These are phyloP conservation scores for Thamnophis sirtalis DNA, from an alignment of 2,113 vertebrate genomes.

Conservation along the genomic window DNA sequence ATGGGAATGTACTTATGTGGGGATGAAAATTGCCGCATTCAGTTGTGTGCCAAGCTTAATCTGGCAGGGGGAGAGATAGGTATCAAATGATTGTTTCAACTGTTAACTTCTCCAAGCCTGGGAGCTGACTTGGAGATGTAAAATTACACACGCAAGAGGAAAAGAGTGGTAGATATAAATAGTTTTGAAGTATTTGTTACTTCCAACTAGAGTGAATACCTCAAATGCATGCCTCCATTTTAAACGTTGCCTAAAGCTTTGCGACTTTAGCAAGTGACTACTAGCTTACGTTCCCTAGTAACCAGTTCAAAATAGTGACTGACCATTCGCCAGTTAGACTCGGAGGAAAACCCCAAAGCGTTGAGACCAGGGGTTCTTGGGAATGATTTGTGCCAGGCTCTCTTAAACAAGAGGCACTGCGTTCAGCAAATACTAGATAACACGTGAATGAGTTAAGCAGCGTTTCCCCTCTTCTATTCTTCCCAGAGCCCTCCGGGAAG, in stretches of 20 bases:
- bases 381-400: not conserved
- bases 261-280: not conserved
- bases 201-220: not conserved
- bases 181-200: not conserved
- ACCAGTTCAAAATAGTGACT: not conserved
- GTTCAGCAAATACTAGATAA: not conserved
- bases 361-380: not conserved
- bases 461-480: not conserved
- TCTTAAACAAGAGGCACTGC: not conserved
- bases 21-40: not conserved
- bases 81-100: not conserved
- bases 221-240: too few species aligned
- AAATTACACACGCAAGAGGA: not conserved
- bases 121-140: not conserved
- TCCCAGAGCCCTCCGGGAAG: slow-evolving; percentile 74
- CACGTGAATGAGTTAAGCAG: not conserved
- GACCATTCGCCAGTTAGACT: too few species aligned
- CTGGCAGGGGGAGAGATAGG: not conserved
- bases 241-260: not conserved
- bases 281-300: not conserved
- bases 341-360: not conserved
- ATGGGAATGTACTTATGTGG: not conserved
- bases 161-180: not conserved
- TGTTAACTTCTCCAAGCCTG: not conserved
- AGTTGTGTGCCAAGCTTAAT: not conserved